These are phyloP conservation scores for Rhagophthalmus giganteus DNA, from an alignment of 2,888 invertebrate genomes.

Conservation along the genomic window DNA sequence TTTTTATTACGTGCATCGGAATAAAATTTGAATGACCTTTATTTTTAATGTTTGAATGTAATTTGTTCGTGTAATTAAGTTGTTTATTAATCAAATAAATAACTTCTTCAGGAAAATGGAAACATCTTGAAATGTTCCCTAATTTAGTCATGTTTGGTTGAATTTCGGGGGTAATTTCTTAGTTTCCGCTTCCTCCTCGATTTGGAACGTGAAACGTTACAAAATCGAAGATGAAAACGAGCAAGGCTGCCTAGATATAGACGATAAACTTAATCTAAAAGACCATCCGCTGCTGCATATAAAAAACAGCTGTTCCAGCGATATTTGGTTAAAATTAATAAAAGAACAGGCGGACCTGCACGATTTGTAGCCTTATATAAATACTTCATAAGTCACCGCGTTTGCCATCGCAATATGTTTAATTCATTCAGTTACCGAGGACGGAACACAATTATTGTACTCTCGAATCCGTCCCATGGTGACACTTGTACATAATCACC, in stretches of 20 bases:
- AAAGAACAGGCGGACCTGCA: conserved; percentile 34
- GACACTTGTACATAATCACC: conserved; percentile 67
- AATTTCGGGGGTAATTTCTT: too few relatives aligned
- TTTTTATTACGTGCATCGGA: too few relatives aligned
- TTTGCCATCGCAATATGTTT: conserved; percentile 45
- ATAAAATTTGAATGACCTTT: too few relatives aligned
- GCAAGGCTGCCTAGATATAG: conserved; percentile 23
- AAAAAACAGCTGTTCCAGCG: conserved; percentile 41
- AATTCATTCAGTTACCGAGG: conserved; percentile 46
- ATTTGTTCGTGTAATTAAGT: too few relatives aligned
- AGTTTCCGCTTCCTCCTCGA: not conserved
- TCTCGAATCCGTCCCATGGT: conserved; percentile 58
- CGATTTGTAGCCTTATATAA: conserved; percentile 41
- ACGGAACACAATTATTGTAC: conserved; percentile 57
- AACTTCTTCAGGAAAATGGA: too few relatives aligned
- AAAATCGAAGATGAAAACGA: conserved; percentile 20
- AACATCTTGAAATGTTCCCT: too few relatives aligned
- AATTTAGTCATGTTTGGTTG: too few relatives aligned
- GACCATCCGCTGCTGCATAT: conserved; percentile 32
- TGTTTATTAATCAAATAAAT: too few relatives aligned
- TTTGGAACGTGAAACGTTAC: not conserved
- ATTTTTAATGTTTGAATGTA: too few relatives aligned
- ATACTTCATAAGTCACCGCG: conserved; percentile 36
- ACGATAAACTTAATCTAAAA: conserved; percentile 31
- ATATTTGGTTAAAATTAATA: conserved; percentile 43